Percentiles rank a stretch among this genome's conserved stretches.
Evolutionary conservation across 1,140 invertebrate species (phyloP).

Genomic region (Lasaia peninsularis): DNA sequence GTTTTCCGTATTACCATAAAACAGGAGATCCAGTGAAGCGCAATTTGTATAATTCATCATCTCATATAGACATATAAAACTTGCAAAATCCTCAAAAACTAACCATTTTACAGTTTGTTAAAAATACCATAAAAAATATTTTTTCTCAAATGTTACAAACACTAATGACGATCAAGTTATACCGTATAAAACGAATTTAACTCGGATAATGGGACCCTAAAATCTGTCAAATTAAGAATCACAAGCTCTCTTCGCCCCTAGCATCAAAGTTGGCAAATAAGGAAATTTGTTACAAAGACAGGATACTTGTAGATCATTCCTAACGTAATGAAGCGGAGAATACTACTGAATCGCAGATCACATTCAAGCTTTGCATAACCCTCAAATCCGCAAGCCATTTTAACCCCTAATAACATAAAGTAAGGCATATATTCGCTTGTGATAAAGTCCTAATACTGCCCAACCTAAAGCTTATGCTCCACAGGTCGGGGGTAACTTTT

Average conservation of each 20-base stretch:
- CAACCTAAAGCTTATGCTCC: conserved; percentile 8
- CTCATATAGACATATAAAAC: no score
- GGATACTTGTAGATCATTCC: conserved; percentile 36
- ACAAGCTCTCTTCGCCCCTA: conserved; percentile 16
- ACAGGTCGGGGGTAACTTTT: conserved; percentile 37
- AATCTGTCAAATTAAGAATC: conserved; percentile 23
- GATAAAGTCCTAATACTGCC: neutral
- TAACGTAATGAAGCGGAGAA: conserved; percentile 41
- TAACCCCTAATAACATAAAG: neutral
- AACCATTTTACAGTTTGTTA: no score
- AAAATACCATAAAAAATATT: no score
- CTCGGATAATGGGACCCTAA: conserved; percentile 4
- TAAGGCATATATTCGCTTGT: conserved; percentile 5
- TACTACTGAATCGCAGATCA: conserved; percentile 12
- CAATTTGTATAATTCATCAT: no score
- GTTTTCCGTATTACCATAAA: no score
- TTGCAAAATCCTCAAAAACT: no score
- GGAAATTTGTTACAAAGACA: conserved; percentile 43
- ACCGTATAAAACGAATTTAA: conserved; percentile 6
- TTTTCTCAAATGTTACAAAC: no score
- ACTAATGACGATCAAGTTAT: neutral
- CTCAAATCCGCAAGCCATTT: neutral
- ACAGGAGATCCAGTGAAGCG: no score
- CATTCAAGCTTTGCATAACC: neutral
- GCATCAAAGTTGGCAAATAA: conserved; percentile 35